phyloP scores from a whole-genome alignment of 2,888 invertebrate species.

The Agrilus mali region DNA sequence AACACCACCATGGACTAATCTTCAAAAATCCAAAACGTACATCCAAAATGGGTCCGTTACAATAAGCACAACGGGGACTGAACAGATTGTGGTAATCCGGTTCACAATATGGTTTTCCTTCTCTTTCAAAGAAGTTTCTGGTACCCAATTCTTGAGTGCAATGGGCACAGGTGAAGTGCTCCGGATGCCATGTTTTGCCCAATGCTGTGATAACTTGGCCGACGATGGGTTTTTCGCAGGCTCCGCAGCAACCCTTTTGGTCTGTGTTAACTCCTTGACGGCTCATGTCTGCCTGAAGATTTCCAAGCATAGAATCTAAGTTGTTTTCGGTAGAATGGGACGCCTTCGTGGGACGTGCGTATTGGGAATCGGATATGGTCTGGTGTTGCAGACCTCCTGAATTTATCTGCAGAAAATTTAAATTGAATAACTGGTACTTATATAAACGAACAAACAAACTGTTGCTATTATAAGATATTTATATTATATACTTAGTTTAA shows the following conservation, averaged over 20 bases:
- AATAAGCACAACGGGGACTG: slow-evolving; percentile 96
- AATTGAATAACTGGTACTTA: background rate
- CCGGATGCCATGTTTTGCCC: slow-evolving; percentile 98
- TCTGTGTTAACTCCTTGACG: slow-evolving; percentile 97
- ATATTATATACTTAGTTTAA: no score
- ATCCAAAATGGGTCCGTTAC: slow-evolving; percentile 97
- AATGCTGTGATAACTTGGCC: slow-evolving; percentile 96
- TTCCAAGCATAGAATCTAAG: slow-evolving; percentile 75
- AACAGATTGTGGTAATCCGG: slow-evolving; percentile 97
- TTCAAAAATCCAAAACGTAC: slow-evolving; percentile 45
- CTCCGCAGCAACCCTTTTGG: slow-evolving; percentile 98
- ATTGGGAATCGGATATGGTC: slow-evolving; percentile 52
- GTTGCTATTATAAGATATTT: no score
- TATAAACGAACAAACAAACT: background rate
- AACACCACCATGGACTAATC: slow-evolving; percentile 1
- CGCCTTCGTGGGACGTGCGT: slow-evolving; percentile 52
- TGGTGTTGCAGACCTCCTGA: slow-evolving; percentile 49
- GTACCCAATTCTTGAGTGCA: slow-evolving; percentile 95
- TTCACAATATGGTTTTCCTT: slow-evolving; percentile 95
- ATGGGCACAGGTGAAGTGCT: slow-evolving; percentile 96
- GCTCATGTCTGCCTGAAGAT: slow-evolving; percentile 92
- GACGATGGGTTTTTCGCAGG: slow-evolving; percentile 97
- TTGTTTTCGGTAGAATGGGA: slow-evolving; percentile 36
- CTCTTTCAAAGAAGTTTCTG: slow-evolving; percentile 96
- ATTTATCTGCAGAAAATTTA: slow-evolving; percentile 40